Conservation (phyloP, 2,888 invertebrate genomes). For the Lasius fuliginosus region DNA sequence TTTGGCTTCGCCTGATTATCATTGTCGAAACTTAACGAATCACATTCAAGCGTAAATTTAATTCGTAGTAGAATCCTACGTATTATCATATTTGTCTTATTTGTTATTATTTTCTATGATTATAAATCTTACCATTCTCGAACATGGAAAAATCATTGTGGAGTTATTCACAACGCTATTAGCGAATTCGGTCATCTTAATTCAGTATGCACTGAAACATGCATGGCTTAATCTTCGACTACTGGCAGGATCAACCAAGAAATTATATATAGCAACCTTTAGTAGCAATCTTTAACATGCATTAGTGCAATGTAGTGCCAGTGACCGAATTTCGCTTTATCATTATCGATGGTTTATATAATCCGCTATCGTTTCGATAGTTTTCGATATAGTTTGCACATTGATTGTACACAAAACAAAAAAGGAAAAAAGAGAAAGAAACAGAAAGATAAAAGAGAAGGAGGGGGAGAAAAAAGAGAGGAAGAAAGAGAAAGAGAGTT, state of each 20-base stretch:
- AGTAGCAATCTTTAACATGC: no score
- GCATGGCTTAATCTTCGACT: slow-evolving; percentile 90
- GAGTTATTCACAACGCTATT: neutral
- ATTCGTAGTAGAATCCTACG: neutral
- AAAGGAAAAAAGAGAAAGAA: neutral
- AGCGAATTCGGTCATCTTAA: neutral
- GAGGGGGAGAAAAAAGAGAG: neutral
- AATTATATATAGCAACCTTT: no score
- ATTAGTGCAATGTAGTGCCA: neutral
- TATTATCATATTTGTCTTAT: neutral
- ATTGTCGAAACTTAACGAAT: neutral
- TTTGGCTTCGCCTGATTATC: neutral
- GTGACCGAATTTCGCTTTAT: slow-evolving; percentile 30
- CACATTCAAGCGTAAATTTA: slow-evolving; percentile 2
- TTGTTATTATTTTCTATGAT: slow-evolving; percentile 11
- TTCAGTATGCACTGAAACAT: slow-evolving; percentile 88
- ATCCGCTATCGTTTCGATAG: slow-evolving; percentile 53
- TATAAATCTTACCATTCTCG: neutral
- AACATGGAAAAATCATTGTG: neutral
- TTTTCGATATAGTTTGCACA: slow-evolving; percentile 57
- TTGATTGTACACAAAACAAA: slow-evolving; percentile 53
- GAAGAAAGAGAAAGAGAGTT: neutral
- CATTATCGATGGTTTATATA: slow-evolving; percentile 44
- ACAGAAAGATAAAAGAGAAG: neutral
- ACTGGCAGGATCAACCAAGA: no score